A percentile compares a stretch with the other conserved stretches of the same genome.
Conservation (phyloP, 2,888 invertebrate species). For the Xylocampa areola region DNA sequence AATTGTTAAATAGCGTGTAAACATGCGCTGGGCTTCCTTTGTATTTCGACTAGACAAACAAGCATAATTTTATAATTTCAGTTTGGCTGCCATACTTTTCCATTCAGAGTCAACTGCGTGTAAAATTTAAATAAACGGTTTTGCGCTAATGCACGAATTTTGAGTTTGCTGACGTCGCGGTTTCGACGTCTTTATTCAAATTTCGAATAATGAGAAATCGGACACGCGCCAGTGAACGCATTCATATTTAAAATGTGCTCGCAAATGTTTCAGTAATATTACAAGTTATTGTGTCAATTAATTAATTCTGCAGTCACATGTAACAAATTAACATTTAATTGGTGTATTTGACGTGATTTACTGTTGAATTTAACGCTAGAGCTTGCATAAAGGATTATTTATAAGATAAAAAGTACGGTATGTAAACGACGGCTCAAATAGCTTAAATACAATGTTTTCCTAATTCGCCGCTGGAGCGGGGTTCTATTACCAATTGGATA, state of each 20-base stretch:
- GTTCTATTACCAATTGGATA: too few species aligned
- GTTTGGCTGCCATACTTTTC: conserved; percentile 70
- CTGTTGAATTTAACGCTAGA: conserved; percentile 23
- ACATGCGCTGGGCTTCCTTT: conserved; percentile 70
- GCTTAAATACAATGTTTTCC: neutral
- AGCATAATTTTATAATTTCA: conserved; percentile 80
- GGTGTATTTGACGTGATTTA: conserved; percentile 48
- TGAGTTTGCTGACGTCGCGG: conserved; percentile 80
- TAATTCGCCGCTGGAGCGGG: too few species aligned
- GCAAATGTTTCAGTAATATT: conserved; percentile 63
- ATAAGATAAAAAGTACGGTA: neutral
- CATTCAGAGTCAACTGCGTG: conserved; percentile 87
- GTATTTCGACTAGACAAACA: conserved; percentile 77
- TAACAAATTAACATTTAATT: conserved; percentile 56
- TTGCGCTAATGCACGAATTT: conserved; percentile 73
- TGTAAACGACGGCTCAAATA: neutral
- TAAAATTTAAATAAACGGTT: conserved; percentile 87
- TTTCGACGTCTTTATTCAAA: conserved; percentile 86
- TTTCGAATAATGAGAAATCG: conserved; percentile 80
- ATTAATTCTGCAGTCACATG: conserved; percentile 61
- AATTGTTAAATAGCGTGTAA: conserved; percentile 88
- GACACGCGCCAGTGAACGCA: conserved; percentile 74
- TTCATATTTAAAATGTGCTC: conserved; percentile 80
- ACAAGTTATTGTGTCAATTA: conserved; percentile 62
- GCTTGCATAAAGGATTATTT: conserved; percentile 34